phyloP scores from a whole-genome alignment of 1,140 invertebrate species.

The Agrilus planipennis region DNA sequence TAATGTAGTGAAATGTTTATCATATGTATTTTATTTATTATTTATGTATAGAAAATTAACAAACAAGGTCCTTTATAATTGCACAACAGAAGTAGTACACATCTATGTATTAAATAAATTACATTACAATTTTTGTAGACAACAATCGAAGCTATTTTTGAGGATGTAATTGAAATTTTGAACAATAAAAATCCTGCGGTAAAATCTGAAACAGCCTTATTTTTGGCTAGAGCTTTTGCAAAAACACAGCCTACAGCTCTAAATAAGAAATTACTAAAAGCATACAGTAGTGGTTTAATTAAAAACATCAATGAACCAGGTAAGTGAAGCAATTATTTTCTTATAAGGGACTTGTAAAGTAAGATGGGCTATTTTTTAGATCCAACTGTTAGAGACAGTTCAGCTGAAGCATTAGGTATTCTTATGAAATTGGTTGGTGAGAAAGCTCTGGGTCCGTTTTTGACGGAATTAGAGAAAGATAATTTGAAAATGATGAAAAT shows the following conservation, averaged over 20 bases:
- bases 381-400: constrained; percentile 69
- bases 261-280: constrained; percentile 88
- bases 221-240: constrained; percentile 72
- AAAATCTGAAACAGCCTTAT: constrained; percentile 84
- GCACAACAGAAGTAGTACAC: too few relatives aligned
- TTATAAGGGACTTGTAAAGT: neutral
- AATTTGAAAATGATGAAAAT: constrained; percentile 91
- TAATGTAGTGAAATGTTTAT: too few relatives aligned
- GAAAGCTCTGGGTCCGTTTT: constrained; percentile 73
- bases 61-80: too few relatives aligned
- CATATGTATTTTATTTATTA: too few relatives aligned
- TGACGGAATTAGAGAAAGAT: constrained; percentile 80
- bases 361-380: constrained; percentile 42
- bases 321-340: constrained; percentile 27
- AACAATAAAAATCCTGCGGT: constrained; percentile 93
- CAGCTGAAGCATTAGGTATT: constrained; percentile 86
- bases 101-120: neutral
- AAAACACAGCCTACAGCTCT: constrained; percentile 66
- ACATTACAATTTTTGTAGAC: constrained; percentile 44
- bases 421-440: constrained; percentile 90
- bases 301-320: constrained; percentile 79
- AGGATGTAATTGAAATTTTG: constrained; percentile 72
- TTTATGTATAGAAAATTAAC: too few relatives aligned
- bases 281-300: constrained; percentile 64
- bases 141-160: constrained; percentile 75